These are phyloP conservation scores for Potamilus streckersoni DNA, from an alignment of 1,140 invertebrate species.

Conservation along the genomic window DNA sequence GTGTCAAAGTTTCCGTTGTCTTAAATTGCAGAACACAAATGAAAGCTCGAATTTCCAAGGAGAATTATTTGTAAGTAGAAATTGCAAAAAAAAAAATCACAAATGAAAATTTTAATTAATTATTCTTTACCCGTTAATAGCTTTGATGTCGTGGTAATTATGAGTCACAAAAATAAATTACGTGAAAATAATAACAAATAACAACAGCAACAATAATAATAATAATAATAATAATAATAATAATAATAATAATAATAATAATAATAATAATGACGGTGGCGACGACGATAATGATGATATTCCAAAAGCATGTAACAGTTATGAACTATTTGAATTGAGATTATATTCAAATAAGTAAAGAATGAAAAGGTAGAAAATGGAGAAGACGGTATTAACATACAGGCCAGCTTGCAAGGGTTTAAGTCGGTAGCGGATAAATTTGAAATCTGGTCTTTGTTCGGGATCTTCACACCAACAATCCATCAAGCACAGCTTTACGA, in stretches of 20 bases:
- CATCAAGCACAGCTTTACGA: conserved; percentile 48
- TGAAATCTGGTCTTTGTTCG: conserved; percentile 67
- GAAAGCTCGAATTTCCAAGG: too few relatives aligned
- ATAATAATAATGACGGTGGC: conserved; percentile 3
- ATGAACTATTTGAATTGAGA: conserved; percentile 30
- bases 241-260: conserved; percentile 5
- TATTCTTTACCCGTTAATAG: too few relatives aligned
- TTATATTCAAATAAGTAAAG: neutral
- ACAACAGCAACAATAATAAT: neutral
- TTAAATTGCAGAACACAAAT: too few relatives aligned
- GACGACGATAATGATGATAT: conserved; percentile 5
- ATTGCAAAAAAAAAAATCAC: too few relatives aligned
- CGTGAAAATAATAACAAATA: too few relatives aligned
- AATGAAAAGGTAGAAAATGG: neutral
- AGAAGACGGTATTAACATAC: conserved; percentile 72
- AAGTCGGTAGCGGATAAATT: conserved; percentile 45
- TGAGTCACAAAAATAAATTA: neutral
- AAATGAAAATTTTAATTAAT: too few relatives aligned
- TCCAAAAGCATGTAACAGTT: neutral
- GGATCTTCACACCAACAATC: conserved; percentile 68
- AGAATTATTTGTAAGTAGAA: too few relatives aligned
- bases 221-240: neutral
- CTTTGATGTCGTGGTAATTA: too few relatives aligned
- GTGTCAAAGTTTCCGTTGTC: too few relatives aligned
- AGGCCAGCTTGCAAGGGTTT: conserved; percentile 46